Conservation (phyloP, 2,797 vertebrate genomes). For the Otus scops region DNA sequence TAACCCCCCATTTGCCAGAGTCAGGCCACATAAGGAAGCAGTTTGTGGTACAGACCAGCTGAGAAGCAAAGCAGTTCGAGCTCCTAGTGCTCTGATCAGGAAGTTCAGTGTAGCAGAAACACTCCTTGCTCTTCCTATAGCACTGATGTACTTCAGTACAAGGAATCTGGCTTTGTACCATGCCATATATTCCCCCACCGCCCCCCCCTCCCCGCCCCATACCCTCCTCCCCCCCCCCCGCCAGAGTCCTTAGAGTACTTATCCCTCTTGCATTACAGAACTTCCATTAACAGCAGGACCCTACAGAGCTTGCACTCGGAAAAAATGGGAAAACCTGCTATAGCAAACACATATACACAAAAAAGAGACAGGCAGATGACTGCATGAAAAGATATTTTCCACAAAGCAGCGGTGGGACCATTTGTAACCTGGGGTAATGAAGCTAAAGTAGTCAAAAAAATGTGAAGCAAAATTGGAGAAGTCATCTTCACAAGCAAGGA, state of each 20-base stretch:
- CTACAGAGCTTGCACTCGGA: neutral
- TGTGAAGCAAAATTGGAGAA: neutral
- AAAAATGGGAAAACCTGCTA: neutral
- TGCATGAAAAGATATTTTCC: neutral
- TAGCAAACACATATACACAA: neutral
- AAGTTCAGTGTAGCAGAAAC: neutral
- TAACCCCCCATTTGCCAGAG: neutral
- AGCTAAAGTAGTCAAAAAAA: neutral
- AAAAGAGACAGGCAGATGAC: neutral
- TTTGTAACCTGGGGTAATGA: neutral
- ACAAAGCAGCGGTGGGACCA: neutral
- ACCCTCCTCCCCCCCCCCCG: too few species aligned
- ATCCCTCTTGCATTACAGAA: neutral
- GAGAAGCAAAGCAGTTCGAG: neutral
- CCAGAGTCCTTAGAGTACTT: neutral
- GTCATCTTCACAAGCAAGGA: neutral
- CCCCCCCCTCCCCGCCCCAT: too few species aligned
- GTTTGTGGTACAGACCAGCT: neutral
- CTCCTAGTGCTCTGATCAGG: neutral
- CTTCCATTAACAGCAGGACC: neutral
- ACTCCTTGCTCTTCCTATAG: neutral
- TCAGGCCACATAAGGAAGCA: fast-evolving
- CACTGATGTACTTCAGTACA: neutral
- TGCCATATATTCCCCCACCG: neutral
- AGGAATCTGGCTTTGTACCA: neutral